Percentiles rank a stretch among this genome's conserved stretches.
These are phyloP conservation scores for Oreotragus oreotragus DNA, from an alignment of 2,113 vertebrate species.

Conservation along the genomic window DNA sequence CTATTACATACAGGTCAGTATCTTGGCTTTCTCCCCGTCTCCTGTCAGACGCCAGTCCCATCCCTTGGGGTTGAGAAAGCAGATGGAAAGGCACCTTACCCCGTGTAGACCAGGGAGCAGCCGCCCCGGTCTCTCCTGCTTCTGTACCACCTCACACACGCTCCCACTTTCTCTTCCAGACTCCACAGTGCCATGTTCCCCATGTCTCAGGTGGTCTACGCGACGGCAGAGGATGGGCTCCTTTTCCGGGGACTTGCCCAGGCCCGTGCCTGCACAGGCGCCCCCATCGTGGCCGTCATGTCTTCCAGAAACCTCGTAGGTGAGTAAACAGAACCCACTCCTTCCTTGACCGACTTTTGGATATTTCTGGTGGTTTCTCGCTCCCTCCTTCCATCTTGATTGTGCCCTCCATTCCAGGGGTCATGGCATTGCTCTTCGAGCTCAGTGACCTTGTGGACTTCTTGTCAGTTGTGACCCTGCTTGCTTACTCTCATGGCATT, in stretches of 20 bases:
- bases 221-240: slow-evolving; percentile 92
- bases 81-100: neutral
- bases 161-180: slow-evolving; percentile 67
- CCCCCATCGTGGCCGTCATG: slow-evolving; percentile 86
- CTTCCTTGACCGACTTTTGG: rapidly evolving
- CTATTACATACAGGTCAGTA: slow-evolving; percentile 90
- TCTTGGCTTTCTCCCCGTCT: neutral
- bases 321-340: slow-evolving; percentile 33
- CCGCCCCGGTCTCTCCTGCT: neutral
- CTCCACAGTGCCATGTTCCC: slow-evolving; percentile 94
- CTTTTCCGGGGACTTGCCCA: slow-evolving; percentile 87
- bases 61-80: neutral
- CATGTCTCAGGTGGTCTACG: slow-evolving; percentile 91
- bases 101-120: neutral
- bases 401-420: neutral
- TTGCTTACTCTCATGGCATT: neutral
- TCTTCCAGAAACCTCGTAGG: slow-evolving; percentile 85
- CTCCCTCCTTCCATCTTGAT: rapidly evolving
- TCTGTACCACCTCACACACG: rapidly evolving
- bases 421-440: neutral
- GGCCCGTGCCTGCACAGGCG: slow-evolving; percentile 85
- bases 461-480: neutral
- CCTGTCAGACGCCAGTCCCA: neutral
- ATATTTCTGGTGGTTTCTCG: neutral
- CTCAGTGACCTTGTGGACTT: neutral